phyloP scores from a whole-genome alignment of 2,113 vertebrate species.

The Thunnus thynnus region DNA sequence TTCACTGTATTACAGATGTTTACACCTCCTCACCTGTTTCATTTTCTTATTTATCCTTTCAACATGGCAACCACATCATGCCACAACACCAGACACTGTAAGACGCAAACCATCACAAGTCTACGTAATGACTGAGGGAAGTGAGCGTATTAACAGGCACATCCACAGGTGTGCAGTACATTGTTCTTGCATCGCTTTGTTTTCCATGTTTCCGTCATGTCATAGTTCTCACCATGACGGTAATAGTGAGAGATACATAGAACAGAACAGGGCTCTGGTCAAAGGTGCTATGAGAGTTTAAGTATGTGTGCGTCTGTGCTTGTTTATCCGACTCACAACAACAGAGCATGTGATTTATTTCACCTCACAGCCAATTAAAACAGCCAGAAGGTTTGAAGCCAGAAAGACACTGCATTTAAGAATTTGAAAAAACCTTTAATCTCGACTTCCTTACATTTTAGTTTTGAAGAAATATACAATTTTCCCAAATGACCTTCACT shows the following conservation, averaged over 20 bases:
- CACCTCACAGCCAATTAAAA: slow-evolving; percentile 64
- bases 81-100: slow-evolving; percentile 18
- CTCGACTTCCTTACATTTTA: not conserved
- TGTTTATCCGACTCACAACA: slow-evolving; percentile 52
- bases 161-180: slow-evolving; percentile 41
- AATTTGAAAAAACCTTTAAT: slow-evolving; percentile 14
- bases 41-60: slow-evolving; percentile 1
- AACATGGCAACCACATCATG: slow-evolving; percentile 8
- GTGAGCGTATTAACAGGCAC: slow-evolving; percentile 5
- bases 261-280: slow-evolving; percentile 38
- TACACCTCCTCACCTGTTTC: slow-evolving; percentile 6
- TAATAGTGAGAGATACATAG: slow-evolving; percentile 53
- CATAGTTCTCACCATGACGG: slow-evolving; percentile 30
- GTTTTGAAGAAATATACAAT: not conserved
- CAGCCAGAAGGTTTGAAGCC: slow-evolving; percentile 21
- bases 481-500: not conserved
- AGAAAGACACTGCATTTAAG: slow-evolving; percentile 12
- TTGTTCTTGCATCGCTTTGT: slow-evolving; percentile 24
- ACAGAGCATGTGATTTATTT: slow-evolving; percentile 55
- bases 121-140: slow-evolving; percentile 8
- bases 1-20: slow-evolving; percentile 22
- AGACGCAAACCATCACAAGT: slow-evolving; percentile 3
- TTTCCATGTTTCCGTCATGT: slow-evolving; percentile 25
- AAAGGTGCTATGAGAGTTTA: slow-evolving; percentile 41
- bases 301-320: slow-evolving; percentile 44